phyloP scores from a whole-genome alignment of 2,113 vertebrate genomes.

The Sapajus apella region DNA sequence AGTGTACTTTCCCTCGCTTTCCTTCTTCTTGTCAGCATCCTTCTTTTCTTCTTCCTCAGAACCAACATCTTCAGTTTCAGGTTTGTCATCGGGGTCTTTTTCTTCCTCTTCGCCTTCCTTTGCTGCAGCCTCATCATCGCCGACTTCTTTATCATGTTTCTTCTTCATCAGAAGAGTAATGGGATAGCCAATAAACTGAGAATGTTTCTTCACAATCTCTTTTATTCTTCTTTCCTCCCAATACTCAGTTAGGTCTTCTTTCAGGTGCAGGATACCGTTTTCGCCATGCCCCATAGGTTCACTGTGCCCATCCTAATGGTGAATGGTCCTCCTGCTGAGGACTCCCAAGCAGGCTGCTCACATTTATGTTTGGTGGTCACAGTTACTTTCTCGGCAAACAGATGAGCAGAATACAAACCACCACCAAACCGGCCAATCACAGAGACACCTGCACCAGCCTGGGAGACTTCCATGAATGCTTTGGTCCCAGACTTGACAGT shows the following conservation, averaged over 20 bases:
- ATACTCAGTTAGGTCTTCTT: slow-evolving; percentile 90
- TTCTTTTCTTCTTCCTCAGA: slow-evolving; percentile 91
- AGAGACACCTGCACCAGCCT: slow-evolving; percentile 89
- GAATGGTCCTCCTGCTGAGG: slow-evolving; percentile 89
- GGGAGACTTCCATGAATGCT: slow-evolving; percentile 90
- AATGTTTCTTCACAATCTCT: slow-evolving; percentile 90
- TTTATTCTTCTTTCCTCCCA: slow-evolving; percentile 88
- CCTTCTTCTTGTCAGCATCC: too few species aligned
- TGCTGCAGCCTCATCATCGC: slow-evolving; percentile 90
- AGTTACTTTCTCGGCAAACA: slow-evolving; percentile 89
- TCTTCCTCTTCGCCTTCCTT: slow-evolving; percentile 84
- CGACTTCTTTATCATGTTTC: slow-evolving; percentile 90
- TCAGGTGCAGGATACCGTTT: slow-evolving; percentile 89
- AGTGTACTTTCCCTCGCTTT: slow-evolving; percentile 89
- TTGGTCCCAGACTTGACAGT: slow-evolving; percentile 92
- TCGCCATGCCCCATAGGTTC: slow-evolving; percentile 89
- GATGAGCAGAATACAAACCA: slow-evolving; percentile 89
- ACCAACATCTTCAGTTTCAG: slow-evolving; percentile 90
- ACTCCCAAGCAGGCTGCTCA: slow-evolving; percentile 90
- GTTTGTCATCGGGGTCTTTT: slow-evolving; percentile 84
- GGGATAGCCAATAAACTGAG: slow-evolving; percentile 90
- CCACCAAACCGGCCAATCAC: slow-evolving; percentile 92
- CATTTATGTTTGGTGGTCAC: slow-evolving; percentile 91
- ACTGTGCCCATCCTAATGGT: slow-evolving; percentile 83
- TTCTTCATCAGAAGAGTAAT: slow-evolving; percentile 90